These are phyloP conservation scores for Zaprionus inermis DNA, from an alignment of 1,140 invertebrate genomes.

Conservation along the genomic window DNA sequence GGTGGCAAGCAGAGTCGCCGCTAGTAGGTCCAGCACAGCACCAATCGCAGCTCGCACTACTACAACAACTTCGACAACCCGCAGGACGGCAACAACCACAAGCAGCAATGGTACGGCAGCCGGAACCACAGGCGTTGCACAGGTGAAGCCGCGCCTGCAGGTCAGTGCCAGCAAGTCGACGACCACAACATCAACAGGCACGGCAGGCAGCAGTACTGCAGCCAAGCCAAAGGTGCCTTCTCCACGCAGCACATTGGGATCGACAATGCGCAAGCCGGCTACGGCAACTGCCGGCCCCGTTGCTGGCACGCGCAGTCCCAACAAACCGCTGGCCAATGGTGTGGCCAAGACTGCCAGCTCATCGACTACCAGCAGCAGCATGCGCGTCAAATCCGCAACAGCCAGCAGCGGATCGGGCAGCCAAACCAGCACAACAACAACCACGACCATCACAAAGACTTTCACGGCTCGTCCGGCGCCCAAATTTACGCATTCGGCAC, in stretches of 20 bases:
- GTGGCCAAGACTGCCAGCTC: constrained; percentile 41
- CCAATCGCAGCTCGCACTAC: constrained; percentile 26
- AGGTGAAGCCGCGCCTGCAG: constrained; percentile 41
- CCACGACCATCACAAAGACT: constrained; percentile 72
- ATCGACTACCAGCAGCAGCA: constrained; percentile 38
- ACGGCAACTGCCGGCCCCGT: constrained; percentile 17
- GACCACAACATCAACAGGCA: background rate
- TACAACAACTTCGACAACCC: constrained; percentile 11
- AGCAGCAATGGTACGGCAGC: constrained; percentile 4
- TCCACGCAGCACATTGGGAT: constrained; percentile 55
- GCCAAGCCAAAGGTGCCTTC: constrained; percentile 66
- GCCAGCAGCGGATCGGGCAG: constrained; percentile 8
- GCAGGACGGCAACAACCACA: constrained; percentile 25
- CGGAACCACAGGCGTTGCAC: constrained; percentile 10
- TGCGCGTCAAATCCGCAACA: constrained; percentile 52
- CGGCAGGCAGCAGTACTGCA: constrained; percentile 15
- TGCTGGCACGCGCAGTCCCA: constrained; percentile 62
- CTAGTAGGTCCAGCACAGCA: constrained; percentile 30
- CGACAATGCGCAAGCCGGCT: constrained; percentile 60
- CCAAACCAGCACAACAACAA: constrained; percentile 43
- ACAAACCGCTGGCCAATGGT: constrained; percentile 62
- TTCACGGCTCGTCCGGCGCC: constrained; percentile 78
- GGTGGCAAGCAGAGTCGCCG: constrained; percentile 25
- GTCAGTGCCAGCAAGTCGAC: constrained; percentile 27
- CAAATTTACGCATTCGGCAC: constrained; percentile 61